Conservation (phyloP, 2,797 vertebrate genomes). For the Fistularia commersonii region DNA sequence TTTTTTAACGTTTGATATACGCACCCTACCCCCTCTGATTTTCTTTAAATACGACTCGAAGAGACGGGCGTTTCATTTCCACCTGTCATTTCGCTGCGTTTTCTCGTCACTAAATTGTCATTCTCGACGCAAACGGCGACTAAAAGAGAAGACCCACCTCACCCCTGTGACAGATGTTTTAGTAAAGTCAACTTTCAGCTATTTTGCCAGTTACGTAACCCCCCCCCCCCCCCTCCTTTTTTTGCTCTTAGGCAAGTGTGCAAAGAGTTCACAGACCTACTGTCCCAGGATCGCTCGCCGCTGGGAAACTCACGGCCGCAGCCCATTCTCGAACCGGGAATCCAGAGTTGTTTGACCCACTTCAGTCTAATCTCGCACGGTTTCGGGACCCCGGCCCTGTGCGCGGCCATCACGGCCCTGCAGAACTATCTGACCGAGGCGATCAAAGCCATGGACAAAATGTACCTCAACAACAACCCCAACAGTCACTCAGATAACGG, state of each 20-base stretch:
- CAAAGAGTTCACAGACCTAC: constrained; percentile 99
- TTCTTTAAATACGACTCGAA: too few relatives aligned
- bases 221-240: constrained; percentile 36
- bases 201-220: too few relatives aligned
- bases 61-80: too few relatives aligned
- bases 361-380: constrained; percentile 99
- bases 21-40: too few relatives aligned
- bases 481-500: constrained; percentile 98
- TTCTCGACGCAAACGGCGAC: too few relatives aligned
- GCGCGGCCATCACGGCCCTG: constrained; percentile 94
- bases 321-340: constrained; percentile 97
- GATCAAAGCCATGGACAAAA: constrained; percentile 99
- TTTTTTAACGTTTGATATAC: too few relatives aligned
- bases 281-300: constrained; percentile 98
- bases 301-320: constrained; percentile 96
- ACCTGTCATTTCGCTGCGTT: too few relatives aligned
- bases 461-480: constrained; percentile 98
- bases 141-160: too few relatives aligned
- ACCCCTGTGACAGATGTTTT: too few relatives aligned
- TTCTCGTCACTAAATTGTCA: too few relatives aligned
- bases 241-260: constrained; percentile 91
- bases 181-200: too few relatives aligned
- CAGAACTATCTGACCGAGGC: constrained; percentile 99
- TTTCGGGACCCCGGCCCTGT: constrained; percentile 96
- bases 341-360: constrained; percentile 99